Evolutionary conservation across 2,888 invertebrate species (phyloP), one percentile per base, ranked within the genome.

Genomic region (Ophioninae sp.): DNA sequence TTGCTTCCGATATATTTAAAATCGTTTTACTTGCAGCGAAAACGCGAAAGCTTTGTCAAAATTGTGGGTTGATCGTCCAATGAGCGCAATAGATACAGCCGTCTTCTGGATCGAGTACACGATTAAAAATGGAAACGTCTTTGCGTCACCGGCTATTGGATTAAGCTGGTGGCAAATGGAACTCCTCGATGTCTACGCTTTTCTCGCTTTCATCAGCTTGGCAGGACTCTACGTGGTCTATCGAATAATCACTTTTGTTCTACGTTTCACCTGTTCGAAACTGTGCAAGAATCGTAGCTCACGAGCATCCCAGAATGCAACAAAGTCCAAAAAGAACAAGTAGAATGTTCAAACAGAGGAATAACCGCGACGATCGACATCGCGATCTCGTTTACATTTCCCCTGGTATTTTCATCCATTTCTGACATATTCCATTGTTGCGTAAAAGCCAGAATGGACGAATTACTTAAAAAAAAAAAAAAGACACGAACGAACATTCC

Each of bases 101-200:
- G 39, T 86, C 13, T 91, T 84, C 50, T 89, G 89, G 89, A 57
- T 89, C 7, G 90, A 90, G 44, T 89, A 89, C 37, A 81, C 87
- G 6, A 78, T 57, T 1, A 87, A 85, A 80, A 82, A 90, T 56
- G 88, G 89, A 23, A 87, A 88, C 21, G 39, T 81, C 6, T 56
- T 90, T 6, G 85, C 85, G 82, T 91, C 92, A 7, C 90, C 91
- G 0, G 89, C 89, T 6, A 74, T 88, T 41, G 79, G 88, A 3
- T 86, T 92, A 6, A 23, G 85, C 0, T 90, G 90, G 90, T 91
- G 90, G 85, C 89, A 91, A 83, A 39, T 87, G 6, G 83, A 88
- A 20, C 85, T 91, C 10, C 64, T 91, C 10, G 91, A 92, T 59
- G 89, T 91, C 7, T 90, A 90, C 70, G 84, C 73, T 65, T 88